A percentile compares a stretch with the other conserved stretches of the same genome.
These are phyloP conservation scores for Drosophila kohkoa DNA, from an alignment of 1,140 invertebrate species.

Conservation along the genomic window DNA sequence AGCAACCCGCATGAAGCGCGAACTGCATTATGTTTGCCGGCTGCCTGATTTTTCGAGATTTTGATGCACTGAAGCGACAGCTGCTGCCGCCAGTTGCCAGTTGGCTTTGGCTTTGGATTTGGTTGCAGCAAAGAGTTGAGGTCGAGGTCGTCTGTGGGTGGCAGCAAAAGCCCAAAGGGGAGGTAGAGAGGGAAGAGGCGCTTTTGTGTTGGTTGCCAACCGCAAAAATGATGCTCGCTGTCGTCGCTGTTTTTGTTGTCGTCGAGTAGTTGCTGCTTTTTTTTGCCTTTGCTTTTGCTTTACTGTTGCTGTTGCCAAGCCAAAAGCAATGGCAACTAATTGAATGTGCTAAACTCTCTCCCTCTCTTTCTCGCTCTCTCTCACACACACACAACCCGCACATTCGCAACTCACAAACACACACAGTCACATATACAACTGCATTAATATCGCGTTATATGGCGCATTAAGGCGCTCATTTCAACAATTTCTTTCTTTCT, in stretches of 20 bases:
- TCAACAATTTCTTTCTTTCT: conserved; percentile 33
- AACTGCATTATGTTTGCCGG: conserved; percentile 64
- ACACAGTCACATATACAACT: conserved; percentile 14
- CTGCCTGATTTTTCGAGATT: conserved; percentile 71
- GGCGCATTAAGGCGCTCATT: conserved; percentile 76
- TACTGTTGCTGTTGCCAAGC: conserved; percentile 47
- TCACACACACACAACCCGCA: conserved; percentile 2
- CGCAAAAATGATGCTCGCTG: conserved; percentile 59
- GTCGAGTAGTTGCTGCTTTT: no score
- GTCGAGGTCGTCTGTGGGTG: conserved; percentile 61
- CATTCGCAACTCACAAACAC: conserved; percentile 1
- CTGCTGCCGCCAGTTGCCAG: not conserved
- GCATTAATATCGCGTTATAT: conserved; percentile 64
- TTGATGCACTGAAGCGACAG: conserved; percentile 47
- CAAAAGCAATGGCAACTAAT: conserved; percentile 73
- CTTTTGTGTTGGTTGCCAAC: conserved; percentile 64
- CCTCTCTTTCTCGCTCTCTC: conserved; percentile 25
- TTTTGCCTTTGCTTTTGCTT: no score
- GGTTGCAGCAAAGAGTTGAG: conserved; percentile 41
- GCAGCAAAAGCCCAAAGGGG: not conserved
- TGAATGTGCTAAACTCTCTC: conserved; percentile 72
- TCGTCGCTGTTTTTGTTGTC: no score
- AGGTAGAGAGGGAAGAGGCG: not conserved
- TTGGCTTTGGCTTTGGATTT: not conserved
- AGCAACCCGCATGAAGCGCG: conserved; percentile 20